Evolutionary conservation across 2,797 vertebrate species (phyloP).

Genomic region (Oreonectes daqikongensis): DNA sequence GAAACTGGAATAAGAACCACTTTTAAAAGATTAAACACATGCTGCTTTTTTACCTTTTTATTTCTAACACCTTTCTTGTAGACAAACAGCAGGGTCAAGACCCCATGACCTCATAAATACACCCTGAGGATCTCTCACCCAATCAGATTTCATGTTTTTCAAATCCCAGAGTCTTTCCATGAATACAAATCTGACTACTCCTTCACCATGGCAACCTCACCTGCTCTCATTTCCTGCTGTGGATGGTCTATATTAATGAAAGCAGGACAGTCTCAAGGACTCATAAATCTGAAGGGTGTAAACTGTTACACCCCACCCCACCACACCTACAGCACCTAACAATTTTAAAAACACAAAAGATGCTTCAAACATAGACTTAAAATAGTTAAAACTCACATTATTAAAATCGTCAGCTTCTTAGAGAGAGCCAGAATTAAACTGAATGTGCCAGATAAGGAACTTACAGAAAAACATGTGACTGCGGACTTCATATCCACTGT

Average conservation of each 20-base stretch:
- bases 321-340: conserved; percentile 5
- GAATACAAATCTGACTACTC: conserved; percentile 17
- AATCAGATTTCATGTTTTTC: conserved; percentile 14
- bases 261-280: conserved; percentile 35
- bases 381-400: neutral
- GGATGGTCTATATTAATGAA: conserved; percentile 19
- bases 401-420: neutral
- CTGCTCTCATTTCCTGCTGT: conserved; percentile 18
- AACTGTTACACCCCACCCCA: conserved; percentile 4
- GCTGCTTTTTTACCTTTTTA: too few species aligned
- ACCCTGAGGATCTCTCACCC: neutral
- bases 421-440: neutral
- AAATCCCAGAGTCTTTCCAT: conserved; percentile 9
- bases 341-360: conserved; percentile 2
- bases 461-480: neutral
- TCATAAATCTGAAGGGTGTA: conserved; percentile 13
- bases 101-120: neutral
- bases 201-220: conserved; percentile 17
- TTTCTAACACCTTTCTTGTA: neutral
- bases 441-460: neutral
- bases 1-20: too few species aligned
- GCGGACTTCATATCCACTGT: neutral
- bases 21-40: neutral
- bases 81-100: conserved; percentile 18
- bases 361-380: neutral